Evolutionary conservation across 2,888 invertebrate genomes (phyloP), one percentile per base, ranked within the genome.

Genomic region (Polyommatus iphigenia): DNA sequence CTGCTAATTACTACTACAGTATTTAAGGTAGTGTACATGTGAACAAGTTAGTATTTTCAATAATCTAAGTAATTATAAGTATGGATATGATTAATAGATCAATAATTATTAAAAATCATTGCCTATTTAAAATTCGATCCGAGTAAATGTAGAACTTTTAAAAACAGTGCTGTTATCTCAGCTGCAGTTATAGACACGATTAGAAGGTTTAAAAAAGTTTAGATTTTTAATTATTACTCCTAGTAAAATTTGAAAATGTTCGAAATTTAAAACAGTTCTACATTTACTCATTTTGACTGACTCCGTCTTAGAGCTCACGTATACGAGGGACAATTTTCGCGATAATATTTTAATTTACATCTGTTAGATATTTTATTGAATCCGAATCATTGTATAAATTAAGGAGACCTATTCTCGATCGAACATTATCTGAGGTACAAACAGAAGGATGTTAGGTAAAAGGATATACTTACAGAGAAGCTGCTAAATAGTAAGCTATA

Each of bases 11-110:
- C 10, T 29, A 67, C 0, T 29, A 67, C 62, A 67, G 10, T 59
- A 67, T 67, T 62, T 67, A 67, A 32, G 13, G 29, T 67, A 67
- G 67, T 15, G 67, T 67, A 67, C 67, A 67, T 67, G 24, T 24
- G 29, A 29, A 13, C 20, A 4, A 32, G 67, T 32, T 67, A 59
- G 24, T 24, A 24, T 67, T 67, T 67, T 67, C 29, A 15, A 67
- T 67, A 62, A 62, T 67, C 62, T 32, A 67, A 67, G 67, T 67
- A 62, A 62, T 24, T 13, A 15, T 67, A 67, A 67, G 20, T 29
- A 29, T 67, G 15, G 18, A 67, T 67, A 67, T 29, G 6, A 5
- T 18, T 67, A 67, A 15, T 67, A 62, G 13, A 62, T 67, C 29
- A 67, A 67, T 18, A 67, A 67, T 18, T 67, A 29, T 67, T 15